Base-by-base conservation (phyloP, 64 coral and sea anemone species). In the Stichodactyla helianthus region DNA sequence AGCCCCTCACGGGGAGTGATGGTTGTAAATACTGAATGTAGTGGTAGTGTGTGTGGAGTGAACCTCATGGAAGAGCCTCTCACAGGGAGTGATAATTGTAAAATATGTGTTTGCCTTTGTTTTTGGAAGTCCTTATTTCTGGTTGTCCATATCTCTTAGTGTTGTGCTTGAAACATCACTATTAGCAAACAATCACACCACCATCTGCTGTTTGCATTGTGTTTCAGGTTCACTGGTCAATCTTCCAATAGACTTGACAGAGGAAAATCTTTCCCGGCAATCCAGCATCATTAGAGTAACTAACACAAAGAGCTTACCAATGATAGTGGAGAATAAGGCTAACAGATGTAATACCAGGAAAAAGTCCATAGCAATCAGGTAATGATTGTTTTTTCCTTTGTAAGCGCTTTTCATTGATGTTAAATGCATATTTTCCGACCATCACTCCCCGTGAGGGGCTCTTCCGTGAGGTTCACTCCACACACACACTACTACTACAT, bases 261-360 rank as follows among this genome's bases (percentile, higher is more conserved):
- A 90, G 20, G 91, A 93, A 60, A 88, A 87, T 59, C 71, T 97
- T 54, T 83, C 89, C 13, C 90, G 86, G 26, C 88, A 90, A 63
- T 87, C 57, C 35, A 92, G 90, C 52, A 13, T 91, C 19, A 51
- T 26, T 61, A 84, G 84, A 68, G 59, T 22, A 2, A 28, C 26
- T 9, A 58, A 89, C 20, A 91, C 35, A 44, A 44, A 89, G 31
- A 86, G 84, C 51, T 68, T 97, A 51, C 94, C 94, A 64, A 60
- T 64, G n/a, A 93, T 97, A 51, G 57, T 90, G 62, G 94, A 97
- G 79, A 87, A 89, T 51, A 87, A 90, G n/a, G 55, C 88, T 81
- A 92, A 79, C 20, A 57, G 83, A 57, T 65, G 59, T 60, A 60
- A 60, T 60, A 65, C 19, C 62, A 65, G 22, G 62, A 74, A 31